These are phyloP conservation scores for Chascanopsetta lugubris DNA, from an alignment of 2,113 vertebrate genomes.

Conservation along the genomic window DNA sequence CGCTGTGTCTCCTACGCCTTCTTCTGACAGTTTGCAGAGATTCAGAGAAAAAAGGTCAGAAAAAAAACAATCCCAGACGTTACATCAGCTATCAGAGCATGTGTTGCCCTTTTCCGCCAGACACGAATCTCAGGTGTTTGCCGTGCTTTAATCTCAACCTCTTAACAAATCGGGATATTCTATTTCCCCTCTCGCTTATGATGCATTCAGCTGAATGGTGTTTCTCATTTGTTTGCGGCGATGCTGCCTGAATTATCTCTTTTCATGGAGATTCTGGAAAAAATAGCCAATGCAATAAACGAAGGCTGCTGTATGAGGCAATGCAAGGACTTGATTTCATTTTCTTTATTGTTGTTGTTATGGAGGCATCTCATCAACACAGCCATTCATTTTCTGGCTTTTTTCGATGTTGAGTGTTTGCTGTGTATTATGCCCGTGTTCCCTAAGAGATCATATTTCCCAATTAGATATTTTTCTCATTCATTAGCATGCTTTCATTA, in stretches of 20 bases:
- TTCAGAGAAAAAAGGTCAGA: not conserved
- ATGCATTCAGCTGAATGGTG: not conserved
- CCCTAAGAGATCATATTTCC: no score
- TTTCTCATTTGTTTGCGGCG: slow-evolving; percentile 6
- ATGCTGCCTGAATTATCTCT: slow-evolving; percentile 9
- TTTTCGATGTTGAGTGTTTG: no score
- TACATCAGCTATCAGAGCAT: slow-evolving; percentile 17
- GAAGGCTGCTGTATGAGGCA: not conserved
- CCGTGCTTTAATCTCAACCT: slow-evolving; percentile 26
- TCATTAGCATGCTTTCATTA: no score
- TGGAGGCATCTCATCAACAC: not conserved
- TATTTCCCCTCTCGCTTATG: slow-evolving; percentile 14
- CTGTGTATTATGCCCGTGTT: no score
- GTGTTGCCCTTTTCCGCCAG: slow-evolving; percentile 8
- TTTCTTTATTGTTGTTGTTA: not conserved
- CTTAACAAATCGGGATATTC: slow-evolving; percentile 29
- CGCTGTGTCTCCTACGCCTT: not conserved
- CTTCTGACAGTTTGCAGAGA: slow-evolving; percentile 7
- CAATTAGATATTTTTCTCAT: no score
- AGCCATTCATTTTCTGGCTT: not conserved
- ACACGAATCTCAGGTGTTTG: slow-evolving; percentile 43
- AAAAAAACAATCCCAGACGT: slow-evolving; percentile 2
- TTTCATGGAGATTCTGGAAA: slow-evolving; percentile 1
- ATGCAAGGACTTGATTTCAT: not conserved
- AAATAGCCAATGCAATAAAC: not conserved